Conservation (phyloP, 64 coral and sea anemone species). For the Stichodactyla mertensii region DNA sequence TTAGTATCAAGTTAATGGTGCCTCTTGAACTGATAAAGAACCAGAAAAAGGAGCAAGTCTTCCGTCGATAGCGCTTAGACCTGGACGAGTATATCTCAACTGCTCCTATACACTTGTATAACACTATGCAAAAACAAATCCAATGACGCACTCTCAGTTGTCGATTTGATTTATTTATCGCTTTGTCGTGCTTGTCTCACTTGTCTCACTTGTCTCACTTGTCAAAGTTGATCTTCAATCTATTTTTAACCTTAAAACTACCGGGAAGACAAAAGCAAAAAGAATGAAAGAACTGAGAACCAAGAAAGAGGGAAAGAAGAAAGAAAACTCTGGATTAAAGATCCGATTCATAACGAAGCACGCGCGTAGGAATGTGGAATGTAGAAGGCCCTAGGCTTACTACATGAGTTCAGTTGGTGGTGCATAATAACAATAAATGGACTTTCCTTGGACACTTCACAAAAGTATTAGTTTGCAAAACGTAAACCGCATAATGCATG, state of each 20-base stretch:
- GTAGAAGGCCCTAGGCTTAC: neutral
- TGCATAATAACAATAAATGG: neutral
- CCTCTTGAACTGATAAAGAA: neutral
- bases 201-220: neutral
- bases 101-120: neutral
- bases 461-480: neutral
- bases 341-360: neutral
- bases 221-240: neutral
- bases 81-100: neutral
- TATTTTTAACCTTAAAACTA: conserved; percentile 1
- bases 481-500: neutral
- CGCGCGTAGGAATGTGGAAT: neutral
- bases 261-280: neutral
- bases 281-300: neutral
- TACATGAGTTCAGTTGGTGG: neutral
- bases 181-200: neutral
- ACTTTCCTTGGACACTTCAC: neutral
- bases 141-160: neutral
- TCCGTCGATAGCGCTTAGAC: neutral
- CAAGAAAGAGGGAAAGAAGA: neutral
- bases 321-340: neutral
- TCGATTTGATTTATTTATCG: neutral
- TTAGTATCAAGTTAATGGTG: neutral
- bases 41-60: neutral
- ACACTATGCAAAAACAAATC: too few species aligned